Evolutionary conservation across 2,113 vertebrate species (phyloP).

Genomic region (Ictalurus punctatus): DNA sequence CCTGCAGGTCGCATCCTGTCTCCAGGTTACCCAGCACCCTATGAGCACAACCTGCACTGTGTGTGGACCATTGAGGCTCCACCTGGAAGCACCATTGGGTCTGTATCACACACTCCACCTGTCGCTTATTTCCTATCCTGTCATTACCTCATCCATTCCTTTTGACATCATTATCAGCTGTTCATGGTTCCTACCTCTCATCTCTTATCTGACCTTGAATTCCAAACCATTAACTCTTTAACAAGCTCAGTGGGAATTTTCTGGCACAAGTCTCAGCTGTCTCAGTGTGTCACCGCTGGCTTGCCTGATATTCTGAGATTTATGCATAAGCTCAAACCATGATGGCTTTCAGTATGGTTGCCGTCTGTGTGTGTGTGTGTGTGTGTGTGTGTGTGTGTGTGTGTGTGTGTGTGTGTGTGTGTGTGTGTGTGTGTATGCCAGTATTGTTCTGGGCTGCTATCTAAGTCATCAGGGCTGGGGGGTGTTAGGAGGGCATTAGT

Average conservation of each 20-base stretch:
- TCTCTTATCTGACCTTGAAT: constrained; percentile 26
- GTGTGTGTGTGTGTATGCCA: too few relatives aligned
- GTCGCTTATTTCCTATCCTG: constrained; percentile 56
- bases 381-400: background rate
- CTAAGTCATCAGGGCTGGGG: constrained; percentile 39
- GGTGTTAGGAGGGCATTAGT: constrained; percentile 40
- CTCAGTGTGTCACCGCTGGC: background rate
- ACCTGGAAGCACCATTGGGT: constrained; percentile 94
- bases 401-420: background rate
- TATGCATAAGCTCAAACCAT: background rate
- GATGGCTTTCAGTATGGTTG: constrained; percentile 27
- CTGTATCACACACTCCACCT: constrained; percentile 61
- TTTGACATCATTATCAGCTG: constrained; percentile 31
- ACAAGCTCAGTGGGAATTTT: constrained; percentile 4
- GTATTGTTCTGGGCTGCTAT: constrained; percentile 41
- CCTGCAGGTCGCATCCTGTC: constrained; percentile 85
- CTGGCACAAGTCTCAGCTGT: background rate
- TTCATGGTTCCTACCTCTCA: background rate
- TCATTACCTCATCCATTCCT: background rate
- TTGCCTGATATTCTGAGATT: background rate
- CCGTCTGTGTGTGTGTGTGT: background rate
- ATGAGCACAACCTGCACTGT: constrained; percentile 96
- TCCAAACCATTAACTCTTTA: constrained; percentile 15
- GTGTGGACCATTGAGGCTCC: constrained; percentile 92
- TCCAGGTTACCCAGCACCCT: constrained; percentile 93